Conservation (phyloP, 2,797 vertebrate genomes). For the Gambelia wislizenii region DNA sequence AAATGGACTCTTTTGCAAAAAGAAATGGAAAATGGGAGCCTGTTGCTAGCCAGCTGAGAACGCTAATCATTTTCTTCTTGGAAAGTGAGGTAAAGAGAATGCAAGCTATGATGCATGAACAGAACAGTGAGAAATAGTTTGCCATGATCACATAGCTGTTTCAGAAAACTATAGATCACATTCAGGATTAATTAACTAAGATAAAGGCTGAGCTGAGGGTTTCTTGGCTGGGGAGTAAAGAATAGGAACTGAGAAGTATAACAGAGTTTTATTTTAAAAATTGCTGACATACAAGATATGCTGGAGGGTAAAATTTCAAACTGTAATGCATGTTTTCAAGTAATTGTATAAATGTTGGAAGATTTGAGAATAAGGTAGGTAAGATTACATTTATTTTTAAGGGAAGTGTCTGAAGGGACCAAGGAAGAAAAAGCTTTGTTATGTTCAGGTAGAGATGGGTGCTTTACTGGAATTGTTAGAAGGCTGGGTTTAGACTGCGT, state of each 20-base stretch:
- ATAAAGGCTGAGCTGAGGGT: neutral
- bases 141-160: neutral
- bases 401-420: neutral
- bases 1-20: slow-evolving; percentile 65
- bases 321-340: neutral
- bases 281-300: neutral
- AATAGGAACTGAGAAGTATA: neutral
- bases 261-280: neutral
- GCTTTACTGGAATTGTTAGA: neutral
- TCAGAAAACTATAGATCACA: neutral
- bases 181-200: neutral
- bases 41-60: slow-evolving; percentile 76
- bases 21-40: slow-evolving; percentile 68
- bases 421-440: neutral
- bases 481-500: neutral
- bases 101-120: neutral
- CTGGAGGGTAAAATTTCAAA: neutral
- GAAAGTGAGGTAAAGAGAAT: slow-evolving; percentile 84
- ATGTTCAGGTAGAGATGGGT: neutral
- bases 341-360: neutral
- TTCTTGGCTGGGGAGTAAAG: neutral
- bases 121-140: slow-evolving; percentile 5
- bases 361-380: neutral
- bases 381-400: neutral
- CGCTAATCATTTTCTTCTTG: slow-evolving; percentile 85